phyloP scores from a whole-genome alignment of 2,888 invertebrate species.

The Synanthedon tipuliformis region DNA sequence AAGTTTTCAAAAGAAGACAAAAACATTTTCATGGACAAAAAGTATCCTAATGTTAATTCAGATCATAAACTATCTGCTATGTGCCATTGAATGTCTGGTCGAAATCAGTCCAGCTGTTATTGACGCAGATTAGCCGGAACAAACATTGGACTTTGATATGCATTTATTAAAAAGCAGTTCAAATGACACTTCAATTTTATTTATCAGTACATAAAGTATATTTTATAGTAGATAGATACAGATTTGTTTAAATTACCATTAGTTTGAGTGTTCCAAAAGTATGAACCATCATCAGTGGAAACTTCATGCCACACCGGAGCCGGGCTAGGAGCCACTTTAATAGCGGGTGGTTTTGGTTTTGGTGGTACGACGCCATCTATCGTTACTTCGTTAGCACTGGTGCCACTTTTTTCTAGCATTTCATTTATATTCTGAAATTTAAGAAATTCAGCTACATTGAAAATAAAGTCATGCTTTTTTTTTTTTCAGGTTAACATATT shows the following conservation, averaged over 20 bases:
- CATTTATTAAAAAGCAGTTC: too few relatives aligned
- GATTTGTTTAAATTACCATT: slow-evolving; percentile 68
- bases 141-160: too few relatives aligned
- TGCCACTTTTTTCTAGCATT: slow-evolving; percentile 36
- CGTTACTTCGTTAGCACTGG: slow-evolving; percentile 19
- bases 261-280: slow-evolving; percentile 89
- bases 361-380: slow-evolving; percentile 11
- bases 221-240: background rate
- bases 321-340: slow-evolving; percentile 22
- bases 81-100: too few relatives aligned
- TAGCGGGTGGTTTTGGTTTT: slow-evolving; percentile 13
- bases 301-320: slow-evolving; percentile 80
- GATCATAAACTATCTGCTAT: too few relatives aligned
- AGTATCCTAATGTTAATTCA: too few relatives aligned
- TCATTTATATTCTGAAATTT: slow-evolving; percentile 45
- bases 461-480: too few relatives aligned
- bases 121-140: too few relatives aligned
- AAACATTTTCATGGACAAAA: too few relatives aligned
- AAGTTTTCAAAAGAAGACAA: too few relatives aligned
- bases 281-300: slow-evolving; percentile 80
- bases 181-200: too few relatives aligned
- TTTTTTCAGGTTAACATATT: background rate
- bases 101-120: too few relatives aligned
- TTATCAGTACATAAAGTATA: too few relatives aligned
- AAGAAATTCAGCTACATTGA: background rate